Conservation (phyloP, 2,888 invertebrate genomes). For the Hymenopus coronatus region DNA sequence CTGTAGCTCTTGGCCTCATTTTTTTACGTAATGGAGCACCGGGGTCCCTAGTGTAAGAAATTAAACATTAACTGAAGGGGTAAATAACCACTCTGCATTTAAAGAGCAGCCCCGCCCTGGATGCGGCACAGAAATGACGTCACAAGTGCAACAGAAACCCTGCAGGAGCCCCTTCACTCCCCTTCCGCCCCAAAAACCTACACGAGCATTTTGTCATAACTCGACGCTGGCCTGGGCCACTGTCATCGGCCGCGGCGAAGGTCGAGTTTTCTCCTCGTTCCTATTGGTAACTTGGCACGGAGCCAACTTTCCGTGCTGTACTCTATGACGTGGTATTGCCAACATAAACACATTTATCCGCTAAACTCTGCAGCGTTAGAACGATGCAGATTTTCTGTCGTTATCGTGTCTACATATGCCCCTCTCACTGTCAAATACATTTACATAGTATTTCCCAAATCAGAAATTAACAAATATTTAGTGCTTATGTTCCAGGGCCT, state of each 20-base stretch:
- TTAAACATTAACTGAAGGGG: no score
- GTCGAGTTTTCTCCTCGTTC: constrained; percentile 9
- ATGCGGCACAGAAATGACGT: not conserved
- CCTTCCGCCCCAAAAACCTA: not conserved
- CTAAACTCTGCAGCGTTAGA: no score
- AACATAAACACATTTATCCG: no score
- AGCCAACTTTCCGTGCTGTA: not conserved
- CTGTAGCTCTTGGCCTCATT: not conserved
- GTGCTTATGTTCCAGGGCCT: no score
- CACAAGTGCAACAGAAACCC: constrained; percentile 10
- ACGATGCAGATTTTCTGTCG: no score
- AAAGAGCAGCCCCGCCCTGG: not conserved
- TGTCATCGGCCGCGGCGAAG: constrained; percentile 32
- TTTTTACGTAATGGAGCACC: not conserved
- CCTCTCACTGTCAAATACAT: no score
- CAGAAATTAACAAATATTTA: no score
- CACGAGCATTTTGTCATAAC: constrained; percentile 9
- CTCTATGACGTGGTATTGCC: not conserved
- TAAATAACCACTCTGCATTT: not conserved
- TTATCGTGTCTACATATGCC: no score
- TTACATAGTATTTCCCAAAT: no score
- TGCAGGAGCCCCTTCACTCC: constrained; percentile 18
- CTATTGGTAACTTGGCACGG: constrained; percentile 3
- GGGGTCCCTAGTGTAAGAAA: not conserved
- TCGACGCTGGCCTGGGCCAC: constrained; percentile 27